Base-by-base conservation (phyloP, 1,140 invertebrate genomes). In the Uloborus diversus region DNA sequence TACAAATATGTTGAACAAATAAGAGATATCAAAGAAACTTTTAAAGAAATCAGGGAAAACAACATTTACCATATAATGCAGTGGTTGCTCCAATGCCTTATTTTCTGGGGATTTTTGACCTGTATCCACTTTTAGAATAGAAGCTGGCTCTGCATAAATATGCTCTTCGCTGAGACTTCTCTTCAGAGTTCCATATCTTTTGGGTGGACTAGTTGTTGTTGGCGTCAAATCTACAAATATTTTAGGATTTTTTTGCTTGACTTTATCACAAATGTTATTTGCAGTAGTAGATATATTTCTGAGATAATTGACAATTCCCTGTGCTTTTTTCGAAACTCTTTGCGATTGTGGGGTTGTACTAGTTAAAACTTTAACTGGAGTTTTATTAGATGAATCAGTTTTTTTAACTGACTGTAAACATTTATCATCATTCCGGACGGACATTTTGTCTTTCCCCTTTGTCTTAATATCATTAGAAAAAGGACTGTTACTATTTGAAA, bases 91-190 rank as follows among this genome's bases (percentile, higher is more conserved):
- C 0, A 28, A 20, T 14, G 23, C 14, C 17, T 25, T 53, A 51
- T 3, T 3, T n/a, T 51, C 35, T 7, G 51, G 27, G 3, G 49
- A 17, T 57, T 73, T 81, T 4, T 17, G n/a, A n/a, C n/a, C n/a
- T 20, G 25, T n/a, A 35, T 20, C 25, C 5, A 33, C 13, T 47
- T 66, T 78, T 13, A 4, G n/a, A 4, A 37, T 25, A 68, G 23
- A 27, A 61, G 13, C 65, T 14, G 69, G 79, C 28, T 81, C 79
- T 14, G 79, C 79, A 68, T 81, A 81, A 32, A 81, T 81, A 33
- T 81, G 79, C n/a, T 81, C 79, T 25, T 81, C 79, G 49, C 79
- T 81, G 23, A 27, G 30, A 59, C 69, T 71, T 75, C 69, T 81
- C 27, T 75, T 81, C 14, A 81, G 51, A 47, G 79, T 81, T 23